These are phyloP conservation scores for Dreissena polymorpha DNA, from an alignment of 1,140 invertebrate species.

Conservation along the genomic window DNA sequence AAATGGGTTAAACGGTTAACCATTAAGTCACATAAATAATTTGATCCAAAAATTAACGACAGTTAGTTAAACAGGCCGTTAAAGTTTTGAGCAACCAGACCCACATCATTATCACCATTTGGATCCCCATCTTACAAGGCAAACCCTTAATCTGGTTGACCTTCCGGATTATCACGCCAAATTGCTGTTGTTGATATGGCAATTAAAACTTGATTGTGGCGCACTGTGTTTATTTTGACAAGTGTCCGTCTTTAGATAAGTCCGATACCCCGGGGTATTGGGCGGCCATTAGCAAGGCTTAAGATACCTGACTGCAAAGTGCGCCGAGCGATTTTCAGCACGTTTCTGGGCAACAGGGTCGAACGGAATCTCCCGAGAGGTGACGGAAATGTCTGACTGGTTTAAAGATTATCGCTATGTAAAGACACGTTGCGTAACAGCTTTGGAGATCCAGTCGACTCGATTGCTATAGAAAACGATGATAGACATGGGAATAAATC, in stretches of 20 bases:
- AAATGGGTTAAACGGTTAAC: too few relatives aligned
- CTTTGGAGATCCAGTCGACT: not conserved
- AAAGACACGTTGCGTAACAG: conserved; percentile 2
- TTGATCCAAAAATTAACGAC: too few relatives aligned
- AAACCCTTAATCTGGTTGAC: too few relatives aligned
- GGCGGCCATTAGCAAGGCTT: conserved; percentile 24
- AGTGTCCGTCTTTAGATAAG: conserved; percentile 14
- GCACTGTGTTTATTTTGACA: conserved; percentile 47
- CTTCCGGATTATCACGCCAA: too few relatives aligned
- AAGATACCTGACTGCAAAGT: not conserved
- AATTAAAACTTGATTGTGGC: conserved; percentile 38
- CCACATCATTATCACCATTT: too few relatives aligned
- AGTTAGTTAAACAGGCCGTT: too few relatives aligned
- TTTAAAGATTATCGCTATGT: conserved; percentile 6
- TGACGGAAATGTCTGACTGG: not conserved
- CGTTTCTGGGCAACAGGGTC: conserved; percentile 23
- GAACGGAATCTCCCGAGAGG: not conserved
- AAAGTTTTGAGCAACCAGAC: too few relatives aligned
- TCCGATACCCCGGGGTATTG: conserved; percentile 18
- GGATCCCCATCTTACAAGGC: too few relatives aligned
- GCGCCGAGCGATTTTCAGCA: conserved; percentile 29
- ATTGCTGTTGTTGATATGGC: conserved; percentile 1
- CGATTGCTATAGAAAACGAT: not conserved
- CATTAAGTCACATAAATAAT: too few relatives aligned
- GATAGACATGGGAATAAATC: too few relatives aligned